A percentile compares a stretch with the other conserved stretches of the same genome.
Evolutionary conservation across 2,113 vertebrate genomes (phyloP).

Genomic region (Hymenochirus boettgeri): DNA sequence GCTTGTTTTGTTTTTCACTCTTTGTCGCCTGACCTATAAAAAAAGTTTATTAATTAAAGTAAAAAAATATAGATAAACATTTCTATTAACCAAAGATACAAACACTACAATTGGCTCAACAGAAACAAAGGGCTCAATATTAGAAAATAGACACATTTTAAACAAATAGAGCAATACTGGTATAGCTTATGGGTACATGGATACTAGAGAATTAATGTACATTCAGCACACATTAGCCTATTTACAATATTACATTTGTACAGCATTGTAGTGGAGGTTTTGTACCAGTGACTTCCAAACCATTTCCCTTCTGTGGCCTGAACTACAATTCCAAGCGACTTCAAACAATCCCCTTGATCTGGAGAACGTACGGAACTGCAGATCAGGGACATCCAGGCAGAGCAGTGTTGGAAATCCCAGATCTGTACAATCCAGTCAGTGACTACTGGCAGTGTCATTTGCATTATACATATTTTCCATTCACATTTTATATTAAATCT

Average conservation of each 20-base stretch:
- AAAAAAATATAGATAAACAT: background rate
- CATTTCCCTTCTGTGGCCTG: background rate
- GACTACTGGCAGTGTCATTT: background rate
- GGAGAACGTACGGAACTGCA: background rate
- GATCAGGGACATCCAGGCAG: too few species aligned
- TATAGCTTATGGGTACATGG: constrained; percentile 13
- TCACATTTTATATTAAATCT: background rate
- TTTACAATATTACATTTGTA: background rate
- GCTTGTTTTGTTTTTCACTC: too few species aligned
- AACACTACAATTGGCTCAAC: constrained; percentile 50
- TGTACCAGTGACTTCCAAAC: background rate
- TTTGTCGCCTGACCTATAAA: too few species aligned
- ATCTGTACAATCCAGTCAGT: too few species aligned
- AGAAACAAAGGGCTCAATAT: constrained; percentile 46
- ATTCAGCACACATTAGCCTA: background rate
- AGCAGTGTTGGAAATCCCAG: too few species aligned
- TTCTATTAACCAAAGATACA: constrained; percentile 40
- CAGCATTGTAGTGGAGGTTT: background rate
- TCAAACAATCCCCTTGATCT: background rate
- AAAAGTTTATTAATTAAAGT: too few species aligned
- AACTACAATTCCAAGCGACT: too few species aligned
- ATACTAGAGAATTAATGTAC: background rate
- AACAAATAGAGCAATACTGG: constrained; percentile 3
- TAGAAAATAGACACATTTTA: constrained; percentile 33
- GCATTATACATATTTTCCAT: background rate